Conservation (phyloP, 2,888 invertebrate species). For the Andrena bucephala region DNA sequence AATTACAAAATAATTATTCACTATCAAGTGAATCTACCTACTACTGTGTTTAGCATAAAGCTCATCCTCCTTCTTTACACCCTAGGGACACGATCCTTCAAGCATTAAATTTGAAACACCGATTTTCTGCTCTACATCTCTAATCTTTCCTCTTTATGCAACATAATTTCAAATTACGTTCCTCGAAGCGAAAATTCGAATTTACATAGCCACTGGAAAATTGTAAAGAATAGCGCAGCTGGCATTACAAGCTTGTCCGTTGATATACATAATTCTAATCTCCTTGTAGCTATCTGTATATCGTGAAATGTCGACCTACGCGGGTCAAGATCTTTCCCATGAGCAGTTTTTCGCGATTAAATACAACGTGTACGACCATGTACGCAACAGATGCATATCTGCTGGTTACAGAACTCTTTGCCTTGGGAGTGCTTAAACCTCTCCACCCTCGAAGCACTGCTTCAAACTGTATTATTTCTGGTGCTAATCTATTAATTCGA, state of each 20-base stretch:
- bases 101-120: neutral
- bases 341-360: slow-evolving; percentile 32
- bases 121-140: neutral
- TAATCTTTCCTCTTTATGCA: neutral
- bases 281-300: slow-evolving; percentile 39
- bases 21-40: neutral
- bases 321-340: slow-evolving; percentile 55
- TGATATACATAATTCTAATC: slow-evolving; percentile 39
- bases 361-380: neutral
- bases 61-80: neutral
- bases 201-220: neutral
- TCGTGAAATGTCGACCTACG: slow-evolving; percentile 61
- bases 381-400: neutral
- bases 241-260: slow-evolving; percentile 7
- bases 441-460: neutral
- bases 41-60: no score
- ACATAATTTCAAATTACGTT: neutral
- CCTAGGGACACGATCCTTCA: neutral
- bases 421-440: neutral
- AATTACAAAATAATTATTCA: neutral
- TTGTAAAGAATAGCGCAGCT: slow-evolving; percentile 9
- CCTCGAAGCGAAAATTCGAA: neutral
- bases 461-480: no score
- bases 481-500: no score
- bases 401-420: neutral